phyloP scores from a whole-genome alignment of 2,113 vertebrate genomes.

The Platanista minor region DNA sequence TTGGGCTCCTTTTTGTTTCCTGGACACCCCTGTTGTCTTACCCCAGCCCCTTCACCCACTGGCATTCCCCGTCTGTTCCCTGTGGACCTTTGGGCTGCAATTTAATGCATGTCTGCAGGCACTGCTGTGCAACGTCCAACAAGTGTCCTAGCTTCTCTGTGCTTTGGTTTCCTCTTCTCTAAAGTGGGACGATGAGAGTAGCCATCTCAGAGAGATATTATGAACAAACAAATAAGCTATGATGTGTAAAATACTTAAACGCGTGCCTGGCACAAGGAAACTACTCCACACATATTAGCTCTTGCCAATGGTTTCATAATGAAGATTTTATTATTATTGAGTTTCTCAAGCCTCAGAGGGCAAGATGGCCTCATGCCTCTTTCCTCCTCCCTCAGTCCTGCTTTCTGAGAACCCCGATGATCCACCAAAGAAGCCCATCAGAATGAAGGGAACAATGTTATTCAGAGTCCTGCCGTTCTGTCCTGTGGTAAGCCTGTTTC shows the following conservation, averaged over 20 bases:
- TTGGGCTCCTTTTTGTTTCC: neutral
- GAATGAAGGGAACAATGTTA: neutral
- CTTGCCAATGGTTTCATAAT: no score
- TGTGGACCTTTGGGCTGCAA: neutral
- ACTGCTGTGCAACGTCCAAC: neutral
- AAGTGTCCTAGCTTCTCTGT: neutral
- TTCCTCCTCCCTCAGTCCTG: neutral
- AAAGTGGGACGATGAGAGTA: neutral
- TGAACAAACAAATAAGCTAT: neutral
- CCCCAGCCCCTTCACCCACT: neutral
- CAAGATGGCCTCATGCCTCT: neutral
- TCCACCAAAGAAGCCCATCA: neutral
- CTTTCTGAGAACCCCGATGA: neutral
- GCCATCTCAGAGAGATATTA: neutral
- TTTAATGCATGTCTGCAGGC: neutral
- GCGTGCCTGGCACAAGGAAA: neutral
- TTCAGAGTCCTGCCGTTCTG: neutral
- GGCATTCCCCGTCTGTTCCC: neutral
- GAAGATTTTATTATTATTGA: neutral
- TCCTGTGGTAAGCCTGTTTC: neutral
- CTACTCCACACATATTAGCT: fast-evolving
- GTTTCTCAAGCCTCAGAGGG: neutral
- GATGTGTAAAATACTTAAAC: neutral
- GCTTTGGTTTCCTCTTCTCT: neutral
- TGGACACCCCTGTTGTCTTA: neutral